Evolutionary conservation across 2,888 invertebrate species (phyloP), one percentile per base, ranked within the genome.

Genomic region (Agriotes lineatus): DNA sequence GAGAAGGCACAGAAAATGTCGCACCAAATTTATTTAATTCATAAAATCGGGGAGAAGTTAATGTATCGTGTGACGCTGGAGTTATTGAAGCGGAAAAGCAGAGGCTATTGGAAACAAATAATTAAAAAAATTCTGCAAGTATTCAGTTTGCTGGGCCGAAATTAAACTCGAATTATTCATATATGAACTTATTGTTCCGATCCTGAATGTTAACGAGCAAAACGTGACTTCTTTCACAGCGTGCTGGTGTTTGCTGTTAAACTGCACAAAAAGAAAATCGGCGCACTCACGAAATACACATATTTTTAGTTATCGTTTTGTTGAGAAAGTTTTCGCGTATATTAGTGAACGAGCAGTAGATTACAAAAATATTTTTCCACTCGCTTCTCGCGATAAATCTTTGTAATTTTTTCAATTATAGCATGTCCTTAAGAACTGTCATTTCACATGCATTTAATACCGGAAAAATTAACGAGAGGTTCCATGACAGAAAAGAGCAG

Each of bases 151-250:
- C 12, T 7, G 12, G 25, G 10, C 19, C 12, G 5, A 35, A 39
- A 57, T 57, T 57, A 57, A 20, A 19, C n/a, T 14, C 10, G 25
- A 39, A 39, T 57, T 57, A 20, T 39, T 57, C 57, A 39, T 57
- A 25, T 57, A n/a, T n/a, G 20, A 39, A 37, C 20, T 37, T 42
- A 57, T 57, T 57, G 57, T 57, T 57, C 7, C 12, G n/a, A 57
- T 39, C 19, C 57, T 35, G 37, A 57, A 39, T 19, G 37, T 57
- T 57, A 57, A 57, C 42, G 57, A 57, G 57, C 42, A 39, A 39
- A 57, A 57, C 57, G 57, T 57, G 57, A 57, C 39, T 42, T 20
- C 33, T 52, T 52, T 33, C 52, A 33, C 52, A 52, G 52, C 52
- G 52, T 52, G 52, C 18, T 33, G 33, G 18, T 52, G 52, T 52